Evolutionary conservation across 53 echinoderm and acorn worm genomes (phyloP), one percentile per base, ranked within the genome.

Genomic region (Holothuria leucospilota): DNA sequence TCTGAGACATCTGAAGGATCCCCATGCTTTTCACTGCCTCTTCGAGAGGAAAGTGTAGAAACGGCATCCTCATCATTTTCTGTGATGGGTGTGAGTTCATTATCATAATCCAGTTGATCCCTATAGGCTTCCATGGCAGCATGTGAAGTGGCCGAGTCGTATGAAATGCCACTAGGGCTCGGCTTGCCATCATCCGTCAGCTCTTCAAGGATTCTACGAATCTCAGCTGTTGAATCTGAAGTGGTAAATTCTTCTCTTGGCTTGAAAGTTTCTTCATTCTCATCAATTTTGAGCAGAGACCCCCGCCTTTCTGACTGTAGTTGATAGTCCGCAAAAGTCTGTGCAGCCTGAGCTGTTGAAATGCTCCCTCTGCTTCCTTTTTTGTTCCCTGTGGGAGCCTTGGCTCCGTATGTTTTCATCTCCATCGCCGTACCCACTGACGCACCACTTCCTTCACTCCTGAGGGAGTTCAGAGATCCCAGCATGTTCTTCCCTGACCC

Each of bases 41-140:
- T 75, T 68, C 87, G 65, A 20, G 93, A 93, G 34, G 93, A 90
- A 51, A 87, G 64, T 4, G 83, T 89, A 2, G 93, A 93, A 14
- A 87, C 42, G 0, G 93, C 87, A 59, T 93, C 90, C 42, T 93
- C 93, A 26, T 80, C 81, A 56, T 69, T 59, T 71, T 93, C 93
- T 18, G 93, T 93, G 78, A 93, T 93, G 9, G 93, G 93, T 24
- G 90, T 90, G 69, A 93, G 90, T 39, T 90, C 90, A 83, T 93
- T 93, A 29, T 93, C 93, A 64, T 89, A 93, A 40, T 90, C 93
- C 58, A 93, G 63, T 65, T 93, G 87, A 28, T 93, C 93, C 39
- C 69, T 59, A 67, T 88, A 81, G 39, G 81, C 67, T 58, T 68
- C 73, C 59, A 85, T 56, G 13, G 71, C 85, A 8, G 60, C 85